These are phyloP conservation scores for Drosophila pseudotakahashii DNA, from an alignment of 2,888 invertebrate genomes.

Conservation along the genomic window DNA sequence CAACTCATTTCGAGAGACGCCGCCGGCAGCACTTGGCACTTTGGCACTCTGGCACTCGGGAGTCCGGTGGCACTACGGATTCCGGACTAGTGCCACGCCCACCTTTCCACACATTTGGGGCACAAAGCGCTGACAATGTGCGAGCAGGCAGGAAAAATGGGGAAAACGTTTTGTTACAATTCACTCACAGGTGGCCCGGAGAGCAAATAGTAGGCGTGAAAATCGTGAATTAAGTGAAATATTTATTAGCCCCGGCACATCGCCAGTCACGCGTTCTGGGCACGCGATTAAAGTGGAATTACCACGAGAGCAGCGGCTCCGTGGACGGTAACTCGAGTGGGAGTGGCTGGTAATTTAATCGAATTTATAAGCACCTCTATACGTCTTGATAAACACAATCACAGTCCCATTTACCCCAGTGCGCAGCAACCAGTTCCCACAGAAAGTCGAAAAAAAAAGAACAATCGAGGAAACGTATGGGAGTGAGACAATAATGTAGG, in stretches of 20 bases:
- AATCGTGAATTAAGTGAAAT: slow-evolving; percentile 78
- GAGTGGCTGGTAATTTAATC: slow-evolving; percentile 42
- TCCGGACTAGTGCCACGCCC: slow-evolving; percentile 20
- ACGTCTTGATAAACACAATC: slow-evolving; percentile 48
- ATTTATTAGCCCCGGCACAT: slow-evolving; percentile 73
- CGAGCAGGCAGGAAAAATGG: slow-evolving; percentile 62
- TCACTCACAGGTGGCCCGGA: slow-evolving; percentile 56
- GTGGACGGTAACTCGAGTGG: slow-evolving; percentile 9
- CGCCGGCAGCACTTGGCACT: slow-evolving; percentile 46
- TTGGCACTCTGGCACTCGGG: slow-evolving; percentile 10
- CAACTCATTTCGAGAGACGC: slow-evolving; percentile 71
- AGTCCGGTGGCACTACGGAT: slow-evolving; percentile 10
- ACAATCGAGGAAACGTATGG: slow-evolving; percentile 13
- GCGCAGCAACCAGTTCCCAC: slow-evolving; percentile 20
- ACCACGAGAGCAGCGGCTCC: slow-evolving; percentile 9
- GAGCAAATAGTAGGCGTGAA: slow-evolving; percentile 69
- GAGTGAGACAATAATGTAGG: slow-evolving; percentile 7
- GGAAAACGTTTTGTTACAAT: slow-evolving; percentile 77
- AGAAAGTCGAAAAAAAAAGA: slow-evolving; percentile 31
- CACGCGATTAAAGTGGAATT: slow-evolving; percentile 75
- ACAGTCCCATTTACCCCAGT: slow-evolving; percentile 46
- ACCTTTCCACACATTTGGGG: slow-evolving; percentile 55
- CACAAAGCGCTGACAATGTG: slow-evolving; percentile 66
- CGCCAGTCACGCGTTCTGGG: slow-evolving; percentile 68
- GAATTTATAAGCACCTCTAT: slow-evolving; percentile 47